phyloP scores from a whole-genome alignment of 2,888 invertebrate species.

The Dryobotodes eremita region DNA sequence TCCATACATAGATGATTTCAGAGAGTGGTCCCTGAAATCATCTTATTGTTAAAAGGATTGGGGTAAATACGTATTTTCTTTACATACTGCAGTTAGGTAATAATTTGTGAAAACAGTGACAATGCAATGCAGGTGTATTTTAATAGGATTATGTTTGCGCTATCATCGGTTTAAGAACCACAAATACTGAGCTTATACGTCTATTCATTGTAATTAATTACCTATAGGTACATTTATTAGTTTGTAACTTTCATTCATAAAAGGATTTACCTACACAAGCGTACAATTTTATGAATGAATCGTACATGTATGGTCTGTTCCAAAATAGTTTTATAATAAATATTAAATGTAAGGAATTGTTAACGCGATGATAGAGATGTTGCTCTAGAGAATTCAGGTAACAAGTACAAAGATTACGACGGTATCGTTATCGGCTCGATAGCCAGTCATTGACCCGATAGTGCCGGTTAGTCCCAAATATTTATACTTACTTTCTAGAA shows the following conservation, averaged over 20 bases:
- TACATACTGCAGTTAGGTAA: background rate
- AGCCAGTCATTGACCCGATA: slow-evolving; percentile 73
- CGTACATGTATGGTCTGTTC: too few relatives aligned
- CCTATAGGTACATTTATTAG: background rate
- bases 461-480: slow-evolving; percentile 52
- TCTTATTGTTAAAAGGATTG: slow-evolving; percentile 23
- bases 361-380: slow-evolving; percentile 56
- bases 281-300: too few relatives aligned
- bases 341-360: slow-evolving; percentile 13
- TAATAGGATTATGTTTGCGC: slow-evolving; percentile 19
- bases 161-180: slow-evolving; percentile 11
- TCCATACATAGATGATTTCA: slow-evolving; percentile 21
- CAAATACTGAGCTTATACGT: background rate
- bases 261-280: background rate
- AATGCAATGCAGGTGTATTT: background rate
- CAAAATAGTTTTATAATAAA: background rate
- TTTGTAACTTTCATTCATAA: slow-evolving; percentile 6
- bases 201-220: slow-evolving; percentile 1
- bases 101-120: slow-evolving; percentile 11
- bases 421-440: slow-evolving; percentile 75
- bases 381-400: slow-evolving; percentile 73
- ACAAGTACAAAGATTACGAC: slow-evolving; percentile 74
- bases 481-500: slow-evolving; percentile 59
- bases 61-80: background rate
- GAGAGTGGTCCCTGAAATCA: slow-evolving; percentile 36